Evolutionary conservation across 2,797 vertebrate species (phyloP).

Genomic region (Aeoliscus strigatus): DNA sequence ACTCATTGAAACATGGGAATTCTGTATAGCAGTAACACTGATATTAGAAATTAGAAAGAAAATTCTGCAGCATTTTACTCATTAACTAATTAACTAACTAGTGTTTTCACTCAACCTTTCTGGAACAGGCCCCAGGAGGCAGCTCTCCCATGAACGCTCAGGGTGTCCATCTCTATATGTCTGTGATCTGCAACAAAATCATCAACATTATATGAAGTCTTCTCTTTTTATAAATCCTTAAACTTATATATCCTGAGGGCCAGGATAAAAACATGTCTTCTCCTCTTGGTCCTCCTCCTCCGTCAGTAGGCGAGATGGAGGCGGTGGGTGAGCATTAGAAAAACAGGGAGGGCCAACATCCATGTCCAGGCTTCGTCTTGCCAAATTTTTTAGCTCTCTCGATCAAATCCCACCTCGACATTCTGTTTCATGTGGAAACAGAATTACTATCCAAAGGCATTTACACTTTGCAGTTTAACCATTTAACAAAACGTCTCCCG

Average conservation of each 20-base stretch:
- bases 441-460: too few species aligned
- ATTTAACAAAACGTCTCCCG: not conserved
- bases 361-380: constrained; percentile 38
- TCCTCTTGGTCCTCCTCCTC: constrained; percentile 44
- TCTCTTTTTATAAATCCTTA: constrained; percentile 24
- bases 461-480: not conserved
- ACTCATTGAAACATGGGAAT: too few species aligned
- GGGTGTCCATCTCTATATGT: too few species aligned
- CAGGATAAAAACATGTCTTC: constrained; percentile 31
- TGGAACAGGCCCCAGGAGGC: too few species aligned
- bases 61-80: too few species aligned
- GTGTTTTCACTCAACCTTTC: too few species aligned
- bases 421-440: too few species aligned
- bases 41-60: too few species aligned
- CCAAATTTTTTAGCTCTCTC: constrained; percentile 19
- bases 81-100: too few species aligned
- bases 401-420: too few species aligned
- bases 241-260: constrained; percentile 31
- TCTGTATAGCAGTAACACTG: too few species aligned
- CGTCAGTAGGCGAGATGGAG: constrained; percentile 56
- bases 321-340: constrained; percentile 48
- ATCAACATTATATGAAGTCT: constrained; percentile 22
- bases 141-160: too few species aligned
- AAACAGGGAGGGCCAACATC: constrained; percentile 27
- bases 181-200: constrained; percentile 3